Percentiles rank a stretch among this genome's conserved stretches.
phyloP scores from a whole-genome alignment of 2,888 invertebrate genomes.

The Lycocerus yunnanus region DNA sequence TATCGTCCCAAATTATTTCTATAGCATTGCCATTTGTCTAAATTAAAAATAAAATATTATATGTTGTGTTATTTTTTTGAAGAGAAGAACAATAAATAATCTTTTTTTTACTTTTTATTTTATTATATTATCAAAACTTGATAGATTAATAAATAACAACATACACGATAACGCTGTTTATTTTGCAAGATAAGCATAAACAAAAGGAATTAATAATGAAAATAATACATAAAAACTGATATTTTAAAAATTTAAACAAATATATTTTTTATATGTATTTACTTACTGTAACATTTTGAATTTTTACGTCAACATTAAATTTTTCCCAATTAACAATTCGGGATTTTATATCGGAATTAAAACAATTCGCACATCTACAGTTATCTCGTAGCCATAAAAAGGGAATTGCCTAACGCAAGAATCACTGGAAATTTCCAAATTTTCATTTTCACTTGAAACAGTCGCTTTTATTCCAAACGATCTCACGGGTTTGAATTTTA shows the following conservation, averaged over 20 bases:
- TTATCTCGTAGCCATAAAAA: slow-evolving; percentile 73
- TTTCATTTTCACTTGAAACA: not conserved
- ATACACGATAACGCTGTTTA: no score
- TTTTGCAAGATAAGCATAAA: no score
- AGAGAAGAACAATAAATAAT: no score
- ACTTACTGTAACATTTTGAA: not conserved
- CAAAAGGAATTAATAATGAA: no score
- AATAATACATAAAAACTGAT: no score
- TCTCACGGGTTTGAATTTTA: not conserved
- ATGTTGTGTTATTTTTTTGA: no score
- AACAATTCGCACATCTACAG: slow-evolving; percentile 70
- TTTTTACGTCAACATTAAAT: slow-evolving; percentile 58
- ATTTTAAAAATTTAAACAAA: no score
- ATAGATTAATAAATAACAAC: no score
- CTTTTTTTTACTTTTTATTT: no score
- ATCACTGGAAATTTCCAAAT: not conserved
- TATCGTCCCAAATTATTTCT: slow-evolving; percentile 66
- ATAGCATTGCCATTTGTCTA: slow-evolving; percentile 49
- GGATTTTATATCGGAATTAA: slow-evolving; percentile 64
- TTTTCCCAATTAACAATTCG: slow-evolving; percentile 65
- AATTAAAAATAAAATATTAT: no score
- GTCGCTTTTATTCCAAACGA: not conserved
- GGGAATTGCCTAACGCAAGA: slow-evolving; percentile 57
- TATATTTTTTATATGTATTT: no score
- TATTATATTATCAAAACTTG: no score